phyloP scores from a whole-genome alignment of 2,888 invertebrate species.

The Drosophila atripex region DNA sequence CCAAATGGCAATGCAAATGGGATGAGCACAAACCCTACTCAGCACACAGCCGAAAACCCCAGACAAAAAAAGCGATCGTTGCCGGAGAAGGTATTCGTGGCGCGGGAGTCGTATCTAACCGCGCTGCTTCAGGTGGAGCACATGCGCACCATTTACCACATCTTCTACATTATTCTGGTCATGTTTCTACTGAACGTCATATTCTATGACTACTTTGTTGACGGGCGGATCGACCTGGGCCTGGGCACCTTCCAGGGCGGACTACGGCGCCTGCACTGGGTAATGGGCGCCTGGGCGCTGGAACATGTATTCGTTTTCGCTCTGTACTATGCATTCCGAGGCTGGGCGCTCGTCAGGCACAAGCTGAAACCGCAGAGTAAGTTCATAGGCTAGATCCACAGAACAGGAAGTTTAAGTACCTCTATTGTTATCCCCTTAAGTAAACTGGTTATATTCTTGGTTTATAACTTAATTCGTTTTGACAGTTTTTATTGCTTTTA shows the following conservation, averaged over 20 bases:
- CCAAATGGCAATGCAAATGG: conserved; percentile 54
- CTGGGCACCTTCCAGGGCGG: conserved; percentile 86
- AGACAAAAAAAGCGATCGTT: conserved; percentile 71
- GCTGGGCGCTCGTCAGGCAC: conserved; percentile 84
- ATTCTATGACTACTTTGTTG: conserved; percentile 88
- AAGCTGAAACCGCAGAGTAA: conserved; percentile 69
- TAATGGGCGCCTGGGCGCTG: conserved; percentile 85
- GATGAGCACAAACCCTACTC: conserved; percentile 8
- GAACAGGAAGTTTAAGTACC: neutral
- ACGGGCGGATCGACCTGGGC: conserved; percentile 84
- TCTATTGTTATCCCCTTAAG: neutral
- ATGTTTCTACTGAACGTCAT: conserved; percentile 89
- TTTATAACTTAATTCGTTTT: neutral
- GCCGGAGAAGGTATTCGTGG: conserved; percentile 88
- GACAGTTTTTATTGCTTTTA: neutral
- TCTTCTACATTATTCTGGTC: conserved; percentile 91
- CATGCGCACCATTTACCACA: conserved; percentile 92
- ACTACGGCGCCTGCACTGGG: conserved; percentile 86
- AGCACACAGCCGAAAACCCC: conserved; percentile 20
- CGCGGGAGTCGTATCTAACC: conserved; percentile 91
- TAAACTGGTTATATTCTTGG: neutral
- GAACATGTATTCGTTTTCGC: conserved; percentile 84
- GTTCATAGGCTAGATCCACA: conserved; percentile 20
- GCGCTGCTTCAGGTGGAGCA: conserved; percentile 91
- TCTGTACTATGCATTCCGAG: conserved; percentile 83